Evolutionary conservation across 2,113 vertebrate genomes (phyloP).

Genomic region (Pomatostomus ruficeps): DNA sequence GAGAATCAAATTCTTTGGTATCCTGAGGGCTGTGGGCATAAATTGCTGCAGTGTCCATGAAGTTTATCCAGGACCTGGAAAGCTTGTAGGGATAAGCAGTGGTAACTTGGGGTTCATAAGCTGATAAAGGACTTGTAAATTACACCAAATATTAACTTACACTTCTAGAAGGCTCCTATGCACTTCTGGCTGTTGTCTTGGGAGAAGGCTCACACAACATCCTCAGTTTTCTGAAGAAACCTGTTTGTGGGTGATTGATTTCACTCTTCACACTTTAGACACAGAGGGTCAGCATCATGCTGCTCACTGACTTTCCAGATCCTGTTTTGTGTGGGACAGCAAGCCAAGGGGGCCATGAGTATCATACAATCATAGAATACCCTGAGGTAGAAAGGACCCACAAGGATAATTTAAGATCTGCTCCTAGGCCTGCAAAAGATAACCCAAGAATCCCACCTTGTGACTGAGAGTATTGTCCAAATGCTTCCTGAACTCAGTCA

Average conservation of each 20-base stretch:
- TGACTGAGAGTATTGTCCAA: not conserved
- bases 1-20: not conserved
- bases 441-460: not conserved
- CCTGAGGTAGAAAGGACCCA: not conserved
- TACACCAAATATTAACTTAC: not conserved
- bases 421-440: not conserved
- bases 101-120: not conserved
- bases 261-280: not conserved
- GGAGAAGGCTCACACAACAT: not conserved
- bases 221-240: not conserved
- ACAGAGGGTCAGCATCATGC: accelerated
- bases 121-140: not conserved
- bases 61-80: not conserved
- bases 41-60: not conserved
- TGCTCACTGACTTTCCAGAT: not conserved
- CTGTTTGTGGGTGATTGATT: not conserved
- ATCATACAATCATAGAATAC: not conserved
- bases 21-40: not conserved
- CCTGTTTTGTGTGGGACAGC: not conserved
- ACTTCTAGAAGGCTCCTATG: not conserved
- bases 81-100: not conserved
- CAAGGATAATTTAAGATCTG: not conserved
- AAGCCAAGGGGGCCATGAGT: not conserved
- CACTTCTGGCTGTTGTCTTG: not conserved
- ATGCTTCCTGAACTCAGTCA: not conserved